Evolutionary conservation across 1,140 invertebrate species (phyloP), one percentile per base, ranked within the genome.

Genomic region (Patella vulgata): DNA sequence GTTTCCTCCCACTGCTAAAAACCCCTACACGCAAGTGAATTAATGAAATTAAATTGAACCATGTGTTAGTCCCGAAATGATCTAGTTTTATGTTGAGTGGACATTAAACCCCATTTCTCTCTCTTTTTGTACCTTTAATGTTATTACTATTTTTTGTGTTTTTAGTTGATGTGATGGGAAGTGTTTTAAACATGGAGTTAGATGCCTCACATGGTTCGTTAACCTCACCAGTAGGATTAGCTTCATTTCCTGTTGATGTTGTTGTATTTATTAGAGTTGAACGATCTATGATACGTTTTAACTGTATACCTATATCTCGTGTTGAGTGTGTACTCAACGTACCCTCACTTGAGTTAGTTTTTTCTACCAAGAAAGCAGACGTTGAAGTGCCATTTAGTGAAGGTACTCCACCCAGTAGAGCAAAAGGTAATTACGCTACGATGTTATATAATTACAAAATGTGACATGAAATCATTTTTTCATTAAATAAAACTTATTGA

Each of bases 231-330:
- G 80, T 70, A 63, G 78, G 75, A 68, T 74, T 94, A 77, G 91
- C 93, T 12, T 96, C 94, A 59, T 98, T 99, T 80, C 97, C 97
- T 0, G 95, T 99, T 0, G 97, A 99, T 86, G 95, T 99, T 11
- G 94, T 99, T 71, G 96, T 99, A 8, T 97, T 98, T 83, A 96
- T 99, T 85, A 93, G 96, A 80, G 97, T 98, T 89, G 94, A 98
- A 78, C 96, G 96, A 0, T 97, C 95, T 14, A 94, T 94, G 2
- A 96, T 98, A 79, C 70, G 85, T n/a, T 82, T 85, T 53, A 96
- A 95, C 63, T 98, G 96, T 86, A 87, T 98, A 66, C 97, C 96
- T 5, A 92, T 96, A 0, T 98, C 96, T 3, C 85, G 95, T 54
- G 96, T 98, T 1, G 96, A 98, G 83, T 99, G 97, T 82, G 91